These are phyloP conservation scores for Trichonephila clavipes DNA, from an alignment of 1,140 invertebrate genomes.

Conservation along the genomic window DNA sequence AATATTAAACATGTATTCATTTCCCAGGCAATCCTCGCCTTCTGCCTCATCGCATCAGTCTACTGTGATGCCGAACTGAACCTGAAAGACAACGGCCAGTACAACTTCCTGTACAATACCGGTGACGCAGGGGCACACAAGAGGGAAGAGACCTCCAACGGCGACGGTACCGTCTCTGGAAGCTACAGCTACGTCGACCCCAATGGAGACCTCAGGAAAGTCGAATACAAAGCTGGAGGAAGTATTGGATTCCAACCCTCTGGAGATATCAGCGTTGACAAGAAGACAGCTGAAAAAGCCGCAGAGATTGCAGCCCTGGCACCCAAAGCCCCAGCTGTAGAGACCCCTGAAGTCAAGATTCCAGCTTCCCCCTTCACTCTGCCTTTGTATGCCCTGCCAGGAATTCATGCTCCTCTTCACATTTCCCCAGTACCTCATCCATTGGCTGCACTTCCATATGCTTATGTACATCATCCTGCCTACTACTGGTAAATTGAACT, in stretches of 20 bases:
- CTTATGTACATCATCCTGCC: slow-evolving; percentile 27
- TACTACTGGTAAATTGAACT: neutral
- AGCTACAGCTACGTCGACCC: slow-evolving; percentile 92
- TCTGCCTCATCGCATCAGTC: slow-evolving; percentile 58
- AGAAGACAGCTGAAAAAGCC: slow-evolving; percentile 75
- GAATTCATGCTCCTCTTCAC: slow-evolving; percentile 1
- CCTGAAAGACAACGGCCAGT: slow-evolving; percentile 82
- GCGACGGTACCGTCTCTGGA: slow-evolving; percentile 90
- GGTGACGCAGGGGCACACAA: slow-evolving; percentile 85
- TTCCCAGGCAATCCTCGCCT: neutral
- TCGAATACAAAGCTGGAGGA: slow-evolving; percentile 84
- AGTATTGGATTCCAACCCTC: slow-evolving; percentile 68
- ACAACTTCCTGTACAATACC: slow-evolving; percentile 88
- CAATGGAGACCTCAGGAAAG: slow-evolving; percentile 89
- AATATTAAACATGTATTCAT: neutral
- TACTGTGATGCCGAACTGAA: slow-evolving; percentile 28
- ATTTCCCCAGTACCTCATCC: neutral
- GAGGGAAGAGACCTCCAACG: slow-evolving; percentile 87
- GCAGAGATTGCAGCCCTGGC: slow-evolving; percentile 74
- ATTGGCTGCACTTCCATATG: slow-evolving; percentile 9
- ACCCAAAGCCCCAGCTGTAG: slow-evolving; percentile 73
- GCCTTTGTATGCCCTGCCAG: slow-evolving; percentile 35
- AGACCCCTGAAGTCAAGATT: slow-evolving; percentile 40
- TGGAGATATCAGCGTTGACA: slow-evolving; percentile 77
- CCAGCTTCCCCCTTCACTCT: slow-evolving; percentile 61